Conservation (phyloP, 1,140 invertebrate genomes). For the Macrosteles quadrilineatus region DNA sequence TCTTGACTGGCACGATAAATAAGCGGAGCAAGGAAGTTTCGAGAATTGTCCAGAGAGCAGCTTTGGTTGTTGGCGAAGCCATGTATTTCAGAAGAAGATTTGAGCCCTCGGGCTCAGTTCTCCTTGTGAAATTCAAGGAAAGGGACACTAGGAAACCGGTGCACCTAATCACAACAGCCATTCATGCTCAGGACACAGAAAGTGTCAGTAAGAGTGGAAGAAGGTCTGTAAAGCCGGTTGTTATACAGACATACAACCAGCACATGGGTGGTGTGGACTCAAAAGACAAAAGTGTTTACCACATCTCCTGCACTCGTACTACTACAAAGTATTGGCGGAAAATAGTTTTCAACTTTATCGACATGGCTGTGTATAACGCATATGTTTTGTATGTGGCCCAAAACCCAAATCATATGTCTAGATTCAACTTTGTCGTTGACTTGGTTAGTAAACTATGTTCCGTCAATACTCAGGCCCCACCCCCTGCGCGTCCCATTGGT, state of each 20-base stretch:
- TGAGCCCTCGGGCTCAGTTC: not conserved
- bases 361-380: not conserved
- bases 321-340: not conserved
- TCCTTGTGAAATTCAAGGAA: not conserved
- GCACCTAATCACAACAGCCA: not conserved
- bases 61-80: not conserved
- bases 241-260: too few relatives aligned
- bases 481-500: too few relatives aligned
- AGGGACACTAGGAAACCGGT: not conserved
- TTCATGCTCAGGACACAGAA: not conserved
- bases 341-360: not conserved
- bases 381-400: slow-evolving; percentile 4
- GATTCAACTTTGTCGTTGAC: too few relatives aligned
- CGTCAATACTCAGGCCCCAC: too few relatives aligned
- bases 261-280: too few relatives aligned
- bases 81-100: not conserved
- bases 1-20: slow-evolving; percentile 2
- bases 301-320: not conserved
- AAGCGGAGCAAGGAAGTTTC: not conserved
- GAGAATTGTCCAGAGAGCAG: not conserved
- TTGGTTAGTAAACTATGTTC: too few relatives aligned
- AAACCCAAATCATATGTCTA: too few relatives aligned
- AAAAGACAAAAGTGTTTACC: too few relatives aligned
- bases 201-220: not conserved
- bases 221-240: too few relatives aligned